A percentile compares a stretch with the other conserved stretches of the same genome.
phyloP scores from a whole-genome alignment of 92 coral and sea anemone species.

The Siderastrea siderea region DNA sequence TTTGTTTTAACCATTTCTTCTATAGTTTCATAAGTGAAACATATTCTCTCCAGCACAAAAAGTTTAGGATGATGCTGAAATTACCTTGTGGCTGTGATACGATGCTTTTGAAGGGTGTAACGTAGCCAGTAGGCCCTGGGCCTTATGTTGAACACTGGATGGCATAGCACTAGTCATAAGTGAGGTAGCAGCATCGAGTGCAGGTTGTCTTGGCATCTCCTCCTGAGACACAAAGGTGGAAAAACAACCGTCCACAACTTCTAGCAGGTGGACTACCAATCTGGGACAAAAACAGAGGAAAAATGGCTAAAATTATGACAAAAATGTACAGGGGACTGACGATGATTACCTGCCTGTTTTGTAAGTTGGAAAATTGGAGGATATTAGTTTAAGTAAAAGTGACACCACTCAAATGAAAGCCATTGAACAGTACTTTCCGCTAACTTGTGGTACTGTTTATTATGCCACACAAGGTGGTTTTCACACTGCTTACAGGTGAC shows the following conservation, averaged over 20 bases:
- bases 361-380: too few species aligned
- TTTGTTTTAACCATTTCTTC: too few species aligned
- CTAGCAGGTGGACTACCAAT: conserved; percentile 90
- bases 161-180: conserved; percentile 93
- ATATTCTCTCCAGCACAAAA: background rate
- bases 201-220: conserved; percentile 72
- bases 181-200: conserved; percentile 90
- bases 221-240: conserved; percentile 83
- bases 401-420: too few species aligned
- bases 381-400: too few species aligned
- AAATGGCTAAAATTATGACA: too few species aligned
- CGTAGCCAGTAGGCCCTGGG: conserved; percentile 90
- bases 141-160: conserved; percentile 89
- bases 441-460: too few species aligned
- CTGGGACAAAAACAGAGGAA: conserved; percentile 31
- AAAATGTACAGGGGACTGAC: too few species aligned
- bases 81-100: conserved; percentile 96
- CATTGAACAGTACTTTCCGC: too few species aligned
- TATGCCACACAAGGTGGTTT: too few species aligned
- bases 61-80: background rate
- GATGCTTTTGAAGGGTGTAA: conserved; percentile 91
- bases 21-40: background rate
- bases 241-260: conserved; percentile 93
- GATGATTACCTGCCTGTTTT: too few species aligned
- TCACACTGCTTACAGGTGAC: too few species aligned